Conservation (phyloP, 2,113 vertebrate species). For the Nymphicus hollandicus region DNA sequence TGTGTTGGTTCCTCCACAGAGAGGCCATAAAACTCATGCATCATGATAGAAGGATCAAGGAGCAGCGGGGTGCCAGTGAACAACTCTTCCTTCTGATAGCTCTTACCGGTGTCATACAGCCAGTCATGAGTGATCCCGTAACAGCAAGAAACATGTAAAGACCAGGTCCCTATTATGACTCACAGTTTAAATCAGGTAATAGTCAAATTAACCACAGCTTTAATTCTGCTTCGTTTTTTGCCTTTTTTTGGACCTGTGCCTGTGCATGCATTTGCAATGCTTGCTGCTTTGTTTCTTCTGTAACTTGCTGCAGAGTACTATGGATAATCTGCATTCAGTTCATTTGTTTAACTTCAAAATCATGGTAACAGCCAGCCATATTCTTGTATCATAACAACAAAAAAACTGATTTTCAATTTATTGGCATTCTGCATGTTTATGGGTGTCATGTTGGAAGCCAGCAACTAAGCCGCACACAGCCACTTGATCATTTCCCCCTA, state of each 20-base stretch:
- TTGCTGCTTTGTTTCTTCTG: neutral
- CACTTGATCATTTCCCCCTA: neutral
- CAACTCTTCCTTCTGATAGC: neutral
- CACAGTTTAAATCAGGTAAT: neutral
- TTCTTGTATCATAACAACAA: neutral
- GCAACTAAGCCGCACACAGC: neutral
- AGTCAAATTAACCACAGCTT: neutral
- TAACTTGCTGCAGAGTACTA: neutral
- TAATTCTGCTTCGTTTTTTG: neutral
- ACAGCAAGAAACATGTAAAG: neutral
- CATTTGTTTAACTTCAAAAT: neutral
- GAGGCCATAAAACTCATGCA: neutral
- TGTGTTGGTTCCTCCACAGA: rapidly evolving
- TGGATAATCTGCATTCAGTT: neutral
- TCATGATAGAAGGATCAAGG: neutral
- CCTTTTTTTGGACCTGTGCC: neutral
- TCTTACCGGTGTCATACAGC: neutral
- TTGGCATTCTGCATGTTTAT: neutral
- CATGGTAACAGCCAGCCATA: neutral
- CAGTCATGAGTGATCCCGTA: neutral
- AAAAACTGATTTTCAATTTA: neutral
- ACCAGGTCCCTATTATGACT: neutral
- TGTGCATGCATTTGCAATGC: neutral
- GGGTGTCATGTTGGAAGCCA: neutral
- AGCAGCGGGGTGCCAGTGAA: neutral